These are phyloP conservation scores for Sebastes fasciatus DNA, from an alignment of 2,113 vertebrate species.

Conservation along the genomic window DNA sequence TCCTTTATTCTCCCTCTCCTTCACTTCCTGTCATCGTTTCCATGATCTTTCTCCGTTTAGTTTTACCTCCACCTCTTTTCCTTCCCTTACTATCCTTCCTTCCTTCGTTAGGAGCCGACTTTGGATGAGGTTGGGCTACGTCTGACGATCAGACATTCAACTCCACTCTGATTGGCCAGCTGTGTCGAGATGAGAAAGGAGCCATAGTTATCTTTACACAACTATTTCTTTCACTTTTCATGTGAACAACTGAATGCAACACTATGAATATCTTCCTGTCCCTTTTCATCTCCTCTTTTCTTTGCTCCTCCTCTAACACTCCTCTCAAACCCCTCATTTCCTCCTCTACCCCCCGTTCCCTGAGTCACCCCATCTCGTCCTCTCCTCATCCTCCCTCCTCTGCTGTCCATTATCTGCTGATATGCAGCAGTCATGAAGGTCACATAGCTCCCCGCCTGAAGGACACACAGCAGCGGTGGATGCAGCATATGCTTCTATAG, in stretches of 20 bases:
- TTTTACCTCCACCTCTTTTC: neutral
- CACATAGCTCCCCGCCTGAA: slow-evolving; percentile 46
- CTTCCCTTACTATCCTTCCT: too few species aligned
- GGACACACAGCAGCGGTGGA: slow-evolving; percentile 36
- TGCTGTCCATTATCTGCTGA: slow-evolving; percentile 53
- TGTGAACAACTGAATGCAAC: neutral
- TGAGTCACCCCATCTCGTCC: slow-evolving; percentile 17
- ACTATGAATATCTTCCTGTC: neutral
- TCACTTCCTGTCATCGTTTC: neutral
- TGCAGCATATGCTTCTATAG: slow-evolving; percentile 61
- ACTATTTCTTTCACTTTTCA: neutral
- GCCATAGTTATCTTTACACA: too few species aligned
- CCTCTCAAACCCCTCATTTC: neutral
- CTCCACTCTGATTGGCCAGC: neutral
- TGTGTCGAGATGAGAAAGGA: too few species aligned
- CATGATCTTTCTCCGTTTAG: neutral
- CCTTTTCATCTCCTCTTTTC: neutral
- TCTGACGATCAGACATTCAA: neutral
- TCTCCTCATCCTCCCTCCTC: slow-evolving; percentile 8
- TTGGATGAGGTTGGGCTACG: too few species aligned
- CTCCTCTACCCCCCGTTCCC: neutral
- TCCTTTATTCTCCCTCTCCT: neutral
- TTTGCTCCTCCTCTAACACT: neutral
- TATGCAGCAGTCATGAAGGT: slow-evolving; percentile 68
- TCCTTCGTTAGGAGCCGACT: neutral